Base-by-base conservation (phyloP, 53 echinoderm and acorn worm species). In the Mesocentrotus franciscanus region DNA sequence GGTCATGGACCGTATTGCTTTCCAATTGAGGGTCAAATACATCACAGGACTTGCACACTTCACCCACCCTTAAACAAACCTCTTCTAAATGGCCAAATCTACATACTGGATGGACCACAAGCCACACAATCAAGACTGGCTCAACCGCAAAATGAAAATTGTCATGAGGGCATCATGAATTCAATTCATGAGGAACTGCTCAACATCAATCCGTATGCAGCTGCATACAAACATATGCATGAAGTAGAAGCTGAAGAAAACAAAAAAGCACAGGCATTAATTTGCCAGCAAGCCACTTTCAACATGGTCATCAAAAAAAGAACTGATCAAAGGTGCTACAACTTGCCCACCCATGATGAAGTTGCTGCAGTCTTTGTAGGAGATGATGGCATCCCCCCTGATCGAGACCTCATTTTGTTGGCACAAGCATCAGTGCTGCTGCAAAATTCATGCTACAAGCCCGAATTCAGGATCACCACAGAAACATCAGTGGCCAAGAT, bases 321-420 rank as follows among this genome's bases (percentile, higher is more conserved):
- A 12, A 15, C 83, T 10, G 83, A 81, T 33, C 93, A 72, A 22
- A 79, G 90, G 29, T 8, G 96, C n/a, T 96, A 96, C 90, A 96
- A 94, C 60, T 6, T 89, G 26, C 94, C 96, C 30, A 70, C 59
- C n/a, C 59, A 60, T 35, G 94, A 84, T 90, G 96, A 96, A 68
- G 93, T 96, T 4, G 93, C 96, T 10, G 96, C 70, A 17, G 90
- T 96, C 4, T 93, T 94, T 85, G 83, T 81, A 16, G 95, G 87
- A 60, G 58, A 74, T 26, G 78, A 74, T 55, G 78, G 78, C 60
- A 35, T 32, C n/a, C 95, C 75, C 10, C 95, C 95, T 42, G 61
- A 75, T 68, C 6, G 68, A 68, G 68, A 68, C 68, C 5, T 68
- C 68, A 68, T 18, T 68, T 7, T 68, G n/a, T n/a, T n/a, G n/a